These are phyloP conservation scores for Periphyllus acericola DNA, from an alignment of 2,888 invertebrate genomes.

Conservation along the genomic window DNA sequence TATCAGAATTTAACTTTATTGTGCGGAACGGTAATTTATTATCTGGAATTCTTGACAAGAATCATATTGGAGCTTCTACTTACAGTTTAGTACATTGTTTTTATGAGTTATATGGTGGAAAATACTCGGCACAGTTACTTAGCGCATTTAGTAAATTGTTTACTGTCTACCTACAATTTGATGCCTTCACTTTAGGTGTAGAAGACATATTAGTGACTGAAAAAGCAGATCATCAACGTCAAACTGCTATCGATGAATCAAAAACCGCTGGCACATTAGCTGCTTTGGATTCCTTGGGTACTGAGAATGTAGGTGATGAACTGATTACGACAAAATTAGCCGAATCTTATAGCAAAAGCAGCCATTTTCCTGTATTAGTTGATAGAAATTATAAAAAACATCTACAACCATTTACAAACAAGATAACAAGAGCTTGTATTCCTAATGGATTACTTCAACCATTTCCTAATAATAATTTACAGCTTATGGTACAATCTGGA, in stretches of 20 bases:
- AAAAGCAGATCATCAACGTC: conserved; percentile 79
- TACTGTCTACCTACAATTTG: conserved; percentile 86
- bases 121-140: conserved; percentile 81
- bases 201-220: conserved; percentile 88
- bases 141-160: conserved; percentile 93
- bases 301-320: conserved; percentile 69
- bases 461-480: conserved; percentile 96
- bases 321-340: conserved; percentile 75
- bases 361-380: conserved; percentile 81
- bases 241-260: conserved; percentile 75
- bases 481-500: conserved; percentile 97
- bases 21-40: conserved; percentile 89
- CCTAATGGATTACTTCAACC: conserved; percentile 84
- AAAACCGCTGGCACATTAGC: conserved; percentile 74
- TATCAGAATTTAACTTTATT: conserved; percentile 93
- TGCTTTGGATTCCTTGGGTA: conserved; percentile 77
- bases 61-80: conserved; percentile 94
- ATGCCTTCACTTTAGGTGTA: conserved; percentile 95
- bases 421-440: conserved; percentile 87
- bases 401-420: conserved; percentile 86
- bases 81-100: conserved; percentile 95
- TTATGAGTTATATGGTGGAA: conserved; percentile 94
- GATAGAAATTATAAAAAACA: conserved; percentile 85
- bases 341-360: conserved; percentile 76
- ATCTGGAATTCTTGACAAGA: conserved; percentile 93